A percentile compares a stretch with the other conserved stretches of the same genome.
These are phyloP conservation scores for Cyanoliseus patagonus DNA, from an alignment of 2,113 vertebrate genomes.

Conservation along the genomic window DNA sequence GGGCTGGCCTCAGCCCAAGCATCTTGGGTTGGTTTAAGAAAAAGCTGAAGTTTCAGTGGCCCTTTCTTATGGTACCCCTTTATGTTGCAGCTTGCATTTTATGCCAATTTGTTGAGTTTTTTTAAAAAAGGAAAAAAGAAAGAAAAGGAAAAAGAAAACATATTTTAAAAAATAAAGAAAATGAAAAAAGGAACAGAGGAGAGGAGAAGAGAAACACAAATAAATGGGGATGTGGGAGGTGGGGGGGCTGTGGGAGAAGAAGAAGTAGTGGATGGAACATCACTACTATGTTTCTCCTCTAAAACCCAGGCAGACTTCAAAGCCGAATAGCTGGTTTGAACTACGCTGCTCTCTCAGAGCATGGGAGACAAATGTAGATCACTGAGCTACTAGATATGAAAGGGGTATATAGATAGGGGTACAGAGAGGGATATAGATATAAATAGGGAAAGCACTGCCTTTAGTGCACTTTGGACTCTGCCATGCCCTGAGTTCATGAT, in stretches of 20 bases:
- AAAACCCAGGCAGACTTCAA: neutral
- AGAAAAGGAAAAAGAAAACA: rapidly evolving
- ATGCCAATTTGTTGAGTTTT: neutral
- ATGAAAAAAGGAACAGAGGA: rapidly evolving
- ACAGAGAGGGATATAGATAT: neutral
- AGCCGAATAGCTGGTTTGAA: neutral
- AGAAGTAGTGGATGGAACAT: neutral
- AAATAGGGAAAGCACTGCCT: neutral
- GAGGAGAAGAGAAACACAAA: rapidly evolving
- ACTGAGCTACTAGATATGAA: neutral
- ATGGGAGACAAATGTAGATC: neutral
- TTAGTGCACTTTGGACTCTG: neutral
- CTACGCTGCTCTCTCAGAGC: neutral
- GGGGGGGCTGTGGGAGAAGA: too few species aligned
- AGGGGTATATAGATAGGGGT: neutral
- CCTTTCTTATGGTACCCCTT: neutral
- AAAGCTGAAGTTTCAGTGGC: neutral
- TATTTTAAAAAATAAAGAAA: neutral
- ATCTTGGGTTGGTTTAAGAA: neutral
- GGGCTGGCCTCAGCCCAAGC: neutral
- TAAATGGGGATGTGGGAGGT: neutral
- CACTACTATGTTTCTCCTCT: neutral
- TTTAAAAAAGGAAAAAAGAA: neutral
- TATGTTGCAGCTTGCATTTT: neutral
- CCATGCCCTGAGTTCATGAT: neutral